phyloP scores from a whole-genome alignment of 2,797 vertebrate species.

The Cichlasoma orientale region DNA sequence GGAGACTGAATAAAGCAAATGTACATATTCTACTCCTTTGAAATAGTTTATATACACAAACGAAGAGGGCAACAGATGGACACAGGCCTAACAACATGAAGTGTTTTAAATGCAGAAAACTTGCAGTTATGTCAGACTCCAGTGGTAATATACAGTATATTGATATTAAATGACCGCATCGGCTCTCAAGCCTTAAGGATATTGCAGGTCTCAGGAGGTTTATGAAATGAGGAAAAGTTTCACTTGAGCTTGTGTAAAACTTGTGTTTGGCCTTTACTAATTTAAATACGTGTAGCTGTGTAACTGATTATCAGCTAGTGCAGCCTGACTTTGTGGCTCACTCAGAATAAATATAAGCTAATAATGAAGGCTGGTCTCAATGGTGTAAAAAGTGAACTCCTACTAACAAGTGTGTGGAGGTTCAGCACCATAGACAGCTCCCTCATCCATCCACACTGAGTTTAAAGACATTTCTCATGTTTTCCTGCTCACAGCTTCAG shows the following conservation, averaged over 20 bases:
- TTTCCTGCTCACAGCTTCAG: not conserved
- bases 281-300: not conserved
- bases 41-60: not conserved
- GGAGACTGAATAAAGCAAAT: not conserved
- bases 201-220: not conserved
- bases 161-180: not conserved
- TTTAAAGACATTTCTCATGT: not conserved
- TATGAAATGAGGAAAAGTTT: not conserved
- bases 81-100: not conserved
- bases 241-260: not conserved
- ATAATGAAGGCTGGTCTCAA: not conserved
- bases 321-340: not conserved
- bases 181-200: not conserved
- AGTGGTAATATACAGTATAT: not conserved
- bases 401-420: not conserved
- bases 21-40: not conserved
- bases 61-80: not conserved
- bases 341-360: not conserved
- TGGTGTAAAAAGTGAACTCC: not conserved
- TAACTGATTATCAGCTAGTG: not conserved
- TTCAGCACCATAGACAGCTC: conserved; percentile 70
- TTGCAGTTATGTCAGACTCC: not conserved
- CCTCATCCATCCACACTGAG: not conserved
- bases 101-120: not conserved
- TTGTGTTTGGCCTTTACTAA: not conserved